Evolutionary conservation across 1,140 invertebrate genomes (phyloP).

Genomic region (Dendroctonus valens): DNA sequence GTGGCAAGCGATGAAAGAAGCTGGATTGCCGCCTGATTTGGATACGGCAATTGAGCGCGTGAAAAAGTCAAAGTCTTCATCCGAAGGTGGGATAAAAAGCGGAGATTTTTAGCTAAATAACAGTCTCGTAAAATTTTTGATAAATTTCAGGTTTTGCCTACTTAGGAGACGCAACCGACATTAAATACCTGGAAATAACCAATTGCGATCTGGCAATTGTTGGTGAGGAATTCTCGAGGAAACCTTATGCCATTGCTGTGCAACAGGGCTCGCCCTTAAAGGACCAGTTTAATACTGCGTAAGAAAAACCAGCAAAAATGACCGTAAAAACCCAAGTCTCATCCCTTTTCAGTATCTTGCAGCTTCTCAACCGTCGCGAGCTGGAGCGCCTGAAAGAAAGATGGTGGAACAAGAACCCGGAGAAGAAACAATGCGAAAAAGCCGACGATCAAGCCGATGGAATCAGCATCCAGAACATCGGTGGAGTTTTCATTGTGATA

Average conservation of each 20-base stretch:
- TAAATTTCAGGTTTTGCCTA: conserved; percentile 71
- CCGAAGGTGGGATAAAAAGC: too few relatives aligned
- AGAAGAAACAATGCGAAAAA: conserved; percentile 78
- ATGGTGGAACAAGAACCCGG: conserved; percentile 92
- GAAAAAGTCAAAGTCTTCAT: conserved; percentile 66
- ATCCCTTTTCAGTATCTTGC: conserved; percentile 72
- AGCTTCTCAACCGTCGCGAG: conserved; percentile 86
- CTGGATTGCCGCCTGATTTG: conserved; percentile 71
- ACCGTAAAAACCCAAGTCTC: not conserved
- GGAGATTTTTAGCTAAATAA: too few relatives aligned
- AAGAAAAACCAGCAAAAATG: conserved; percentile 48
- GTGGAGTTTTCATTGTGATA: conserved; percentile 95
- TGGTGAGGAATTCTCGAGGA: conserved; percentile 94
- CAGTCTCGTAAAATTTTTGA: too few relatives aligned
- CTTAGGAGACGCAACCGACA: conserved; percentile 90
- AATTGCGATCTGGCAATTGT: conserved; percentile 89
- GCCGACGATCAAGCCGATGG: conserved; percentile 91
- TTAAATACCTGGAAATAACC: conserved; percentile 80
- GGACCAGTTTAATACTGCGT: conserved; percentile 90
- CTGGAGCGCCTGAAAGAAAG: conserved; percentile 91
- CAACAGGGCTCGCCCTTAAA: conserved; percentile 93
- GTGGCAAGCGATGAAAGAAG: conserved; percentile 95
- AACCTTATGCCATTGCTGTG: conserved; percentile 94
- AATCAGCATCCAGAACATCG: conserved; percentile 96
- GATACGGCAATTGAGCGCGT: conserved; percentile 81